A percentile compares a stretch with the other conserved stretches of the same genome.
Evolutionary conservation across 2,113 vertebrate species (phyloP).

Genomic region (Ammodramus savannarum): DNA sequence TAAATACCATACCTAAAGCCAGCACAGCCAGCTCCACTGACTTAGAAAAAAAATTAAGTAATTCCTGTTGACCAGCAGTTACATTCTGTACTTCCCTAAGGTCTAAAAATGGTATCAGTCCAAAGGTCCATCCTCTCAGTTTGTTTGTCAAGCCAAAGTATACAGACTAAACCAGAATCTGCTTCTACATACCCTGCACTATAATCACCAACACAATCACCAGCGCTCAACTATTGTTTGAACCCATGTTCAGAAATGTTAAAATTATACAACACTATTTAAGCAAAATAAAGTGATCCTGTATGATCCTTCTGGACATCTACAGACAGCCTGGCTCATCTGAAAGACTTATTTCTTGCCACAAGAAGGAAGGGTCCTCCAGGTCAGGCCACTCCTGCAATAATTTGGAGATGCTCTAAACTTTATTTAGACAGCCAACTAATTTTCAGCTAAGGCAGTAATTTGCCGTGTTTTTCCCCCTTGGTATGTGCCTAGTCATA

Average conservation of each 20-base stretch:
- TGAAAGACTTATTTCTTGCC: background rate
- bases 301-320: background rate
- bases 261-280: background rate
- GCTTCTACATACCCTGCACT: background rate
- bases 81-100: background rate
- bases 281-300: background rate
- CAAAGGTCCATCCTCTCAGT: conserved; percentile 18
- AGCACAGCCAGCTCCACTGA: background rate
- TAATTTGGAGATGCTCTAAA: background rate
- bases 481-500: background rate
- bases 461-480: background rate
- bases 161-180: background rate
- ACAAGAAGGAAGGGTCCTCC: background rate
- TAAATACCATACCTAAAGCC: background rate
- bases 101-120: background rate
- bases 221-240: background rate
- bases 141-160: background rate
- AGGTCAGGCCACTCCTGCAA: background rate
- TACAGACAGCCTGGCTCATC: background rate
- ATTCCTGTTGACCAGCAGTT: background rate
- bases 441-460: background rate
- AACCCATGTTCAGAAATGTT: background rate
- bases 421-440: background rate
- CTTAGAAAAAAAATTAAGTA: background rate
- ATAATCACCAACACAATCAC: background rate